phyloP scores from a whole-genome alignment of 64 coral and sea anemone genomes.

The Actinia equina region DNA sequence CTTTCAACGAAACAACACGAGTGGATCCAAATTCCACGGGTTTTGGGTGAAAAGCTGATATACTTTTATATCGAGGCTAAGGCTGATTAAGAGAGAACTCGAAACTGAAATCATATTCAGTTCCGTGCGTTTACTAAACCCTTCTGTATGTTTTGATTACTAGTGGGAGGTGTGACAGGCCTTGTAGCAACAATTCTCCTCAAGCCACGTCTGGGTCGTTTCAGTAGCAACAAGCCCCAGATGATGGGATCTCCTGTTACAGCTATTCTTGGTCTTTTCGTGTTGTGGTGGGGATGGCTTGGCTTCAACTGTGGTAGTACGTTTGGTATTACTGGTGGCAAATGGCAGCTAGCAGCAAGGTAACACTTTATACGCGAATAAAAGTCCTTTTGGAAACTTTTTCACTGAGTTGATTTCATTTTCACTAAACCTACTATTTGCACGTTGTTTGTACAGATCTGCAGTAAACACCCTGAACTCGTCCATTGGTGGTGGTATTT shows the following conservation, averaged over 20 bases:
- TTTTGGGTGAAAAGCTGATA: no score
- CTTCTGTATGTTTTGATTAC: neutral
- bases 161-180: conserved; percentile 66
- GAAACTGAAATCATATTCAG: no score
- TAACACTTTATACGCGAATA: neutral
- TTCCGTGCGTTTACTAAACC: no score
- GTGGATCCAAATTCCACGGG: no score
- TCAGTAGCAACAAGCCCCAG: conserved; percentile 38
- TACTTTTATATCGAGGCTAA: no score
- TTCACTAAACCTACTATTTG: no score
- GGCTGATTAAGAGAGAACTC: no score
- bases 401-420: neutral
- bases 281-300: conserved; percentile 70
- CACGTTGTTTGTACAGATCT: conserved; percentile 24
- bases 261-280: conserved; percentile 62
- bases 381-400: neutral
- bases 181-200: conserved; percentile 52
- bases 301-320: conserved; percentile 71
- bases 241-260: conserved; percentile 68
- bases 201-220: conserved; percentile 59
- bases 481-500: conserved; percentile 68
- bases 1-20: no score
- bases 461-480: conserved; percentile 59
- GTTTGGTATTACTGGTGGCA: conserved; percentile 56
- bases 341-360: conserved; percentile 70